Evolutionary conservation across 1,140 invertebrate species (phyloP).

Genomic region (Microplitis mediator): DNA sequence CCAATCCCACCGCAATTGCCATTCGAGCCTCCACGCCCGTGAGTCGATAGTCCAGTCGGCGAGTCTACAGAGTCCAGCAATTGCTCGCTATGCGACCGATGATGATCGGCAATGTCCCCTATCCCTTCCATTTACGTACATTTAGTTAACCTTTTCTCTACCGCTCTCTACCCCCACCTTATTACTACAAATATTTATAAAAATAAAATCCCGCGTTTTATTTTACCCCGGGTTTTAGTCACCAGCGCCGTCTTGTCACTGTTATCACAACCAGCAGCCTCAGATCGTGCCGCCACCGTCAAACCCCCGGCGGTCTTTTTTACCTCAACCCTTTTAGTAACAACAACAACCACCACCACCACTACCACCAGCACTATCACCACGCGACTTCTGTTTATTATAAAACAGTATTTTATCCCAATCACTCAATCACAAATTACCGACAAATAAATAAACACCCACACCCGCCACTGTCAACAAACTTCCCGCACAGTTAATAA

Average conservation of each 20-base stretch:
- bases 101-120: constrained; percentile 70
- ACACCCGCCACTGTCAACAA: no score
- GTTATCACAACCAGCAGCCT: constrained; percentile 12
- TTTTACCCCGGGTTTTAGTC: neutral
- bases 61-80: constrained; percentile 66
- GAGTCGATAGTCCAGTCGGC: constrained; percentile 61
- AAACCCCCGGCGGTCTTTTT: constrained; percentile 6
- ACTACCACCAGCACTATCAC: no score
- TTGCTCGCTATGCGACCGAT: constrained; percentile 67
- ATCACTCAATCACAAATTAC: no score
- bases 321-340: neutral
- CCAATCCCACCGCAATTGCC: constrained; percentile 61
- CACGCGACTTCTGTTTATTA: neutral
- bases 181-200: neutral
- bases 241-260: neutral
- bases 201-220: neutral
- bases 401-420: neutral
- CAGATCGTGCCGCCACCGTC: neutral
- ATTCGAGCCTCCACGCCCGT: constrained; percentile 63
- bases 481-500: no score
- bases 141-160: constrained; percentile 46
- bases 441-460: no score
- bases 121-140: constrained; percentile 70
- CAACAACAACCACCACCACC: no score
- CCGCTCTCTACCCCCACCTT: constrained; percentile 40